phyloP scores from a whole-genome alignment of 2,888 invertebrate species.

The Diploptera punctata region DNA sequence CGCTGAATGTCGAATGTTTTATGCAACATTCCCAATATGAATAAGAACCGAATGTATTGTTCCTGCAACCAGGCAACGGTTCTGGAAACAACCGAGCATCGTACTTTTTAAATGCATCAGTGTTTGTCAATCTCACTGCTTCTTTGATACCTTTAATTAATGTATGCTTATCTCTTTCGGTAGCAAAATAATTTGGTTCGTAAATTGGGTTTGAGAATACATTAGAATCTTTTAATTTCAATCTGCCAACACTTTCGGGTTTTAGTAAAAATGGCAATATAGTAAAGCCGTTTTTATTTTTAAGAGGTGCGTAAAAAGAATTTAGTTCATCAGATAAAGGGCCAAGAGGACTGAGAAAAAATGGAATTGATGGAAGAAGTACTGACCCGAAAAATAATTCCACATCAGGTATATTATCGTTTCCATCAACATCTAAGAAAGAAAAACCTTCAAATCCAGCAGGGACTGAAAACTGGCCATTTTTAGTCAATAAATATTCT shows the following conservation, averaged over 20 bases:
- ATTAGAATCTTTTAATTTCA: not conserved
- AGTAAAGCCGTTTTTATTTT: not conserved
- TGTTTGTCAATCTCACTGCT: not conserved
- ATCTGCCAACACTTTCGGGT: not conserved
- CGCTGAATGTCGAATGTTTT: not conserved
- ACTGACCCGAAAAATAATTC: not conserved
- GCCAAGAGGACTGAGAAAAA: not conserved
- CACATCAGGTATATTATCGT: not conserved
- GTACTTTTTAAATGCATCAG: not conserved
- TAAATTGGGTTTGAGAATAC: not conserved
- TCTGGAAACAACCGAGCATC: not conserved
- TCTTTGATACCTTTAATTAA: not conserved
- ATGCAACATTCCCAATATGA: not conserved
- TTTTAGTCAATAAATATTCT: not conserved
- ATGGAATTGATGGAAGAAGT: not conserved
- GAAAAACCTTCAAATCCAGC: not conserved
- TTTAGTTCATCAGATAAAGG: not conserved
- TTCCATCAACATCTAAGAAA: not conserved
- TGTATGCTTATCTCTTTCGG: not conserved
- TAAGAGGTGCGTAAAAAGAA: not conserved
- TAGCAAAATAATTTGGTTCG: not conserved
- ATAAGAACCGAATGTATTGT: not conserved
- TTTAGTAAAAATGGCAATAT: not conserved
- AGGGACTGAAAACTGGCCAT: not conserved
- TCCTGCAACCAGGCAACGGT: not conserved